Evolutionary conservation across 2,113 vertebrate genomes (phyloP).

Genomic region (Caranx melampygus): DNA sequence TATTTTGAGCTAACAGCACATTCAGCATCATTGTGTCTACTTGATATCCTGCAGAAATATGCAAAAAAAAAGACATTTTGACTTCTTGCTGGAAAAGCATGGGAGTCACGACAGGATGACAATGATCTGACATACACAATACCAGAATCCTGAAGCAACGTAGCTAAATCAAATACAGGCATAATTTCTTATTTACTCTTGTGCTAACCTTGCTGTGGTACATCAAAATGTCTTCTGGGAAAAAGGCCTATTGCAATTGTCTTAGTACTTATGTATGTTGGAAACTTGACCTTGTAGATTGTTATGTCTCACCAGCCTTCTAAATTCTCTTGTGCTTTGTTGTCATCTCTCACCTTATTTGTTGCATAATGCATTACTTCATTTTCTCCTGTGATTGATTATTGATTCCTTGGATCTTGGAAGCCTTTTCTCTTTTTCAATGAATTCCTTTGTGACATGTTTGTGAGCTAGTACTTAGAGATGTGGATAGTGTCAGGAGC

Average conservation of each 20-base stretch:
- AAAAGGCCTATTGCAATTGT: neutral
- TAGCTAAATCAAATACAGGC: neutral
- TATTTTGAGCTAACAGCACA: neutral
- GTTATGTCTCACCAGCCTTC: neutral
- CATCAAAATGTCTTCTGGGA: neutral
- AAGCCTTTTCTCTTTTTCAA: neutral
- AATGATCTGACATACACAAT: neutral
- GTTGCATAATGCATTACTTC: slow-evolving; percentile 27
- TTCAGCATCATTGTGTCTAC: neutral
- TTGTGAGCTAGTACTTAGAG: neutral
- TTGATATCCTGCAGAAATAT: neutral
- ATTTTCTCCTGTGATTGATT: slow-evolving; percentile 45
- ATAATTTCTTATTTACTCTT: neutral
- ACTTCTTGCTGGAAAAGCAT: neutral
- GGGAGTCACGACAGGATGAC: neutral
- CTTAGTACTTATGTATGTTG: neutral
- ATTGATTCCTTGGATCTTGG: slow-evolving; percentile 18
- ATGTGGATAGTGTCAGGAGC: neutral
- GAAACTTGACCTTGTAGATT: neutral
- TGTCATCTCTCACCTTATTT: neutral
- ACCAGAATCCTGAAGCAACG: neutral
- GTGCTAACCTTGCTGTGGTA: neutral
- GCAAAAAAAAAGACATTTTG: neutral
- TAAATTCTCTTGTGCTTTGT: neutral
- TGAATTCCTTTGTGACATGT: neutral